Evolutionary conservation across 2,113 vertebrate genomes (phyloP), one percentile per base, ranked within the genome.

Genomic region (Vimba vimba): DNA sequence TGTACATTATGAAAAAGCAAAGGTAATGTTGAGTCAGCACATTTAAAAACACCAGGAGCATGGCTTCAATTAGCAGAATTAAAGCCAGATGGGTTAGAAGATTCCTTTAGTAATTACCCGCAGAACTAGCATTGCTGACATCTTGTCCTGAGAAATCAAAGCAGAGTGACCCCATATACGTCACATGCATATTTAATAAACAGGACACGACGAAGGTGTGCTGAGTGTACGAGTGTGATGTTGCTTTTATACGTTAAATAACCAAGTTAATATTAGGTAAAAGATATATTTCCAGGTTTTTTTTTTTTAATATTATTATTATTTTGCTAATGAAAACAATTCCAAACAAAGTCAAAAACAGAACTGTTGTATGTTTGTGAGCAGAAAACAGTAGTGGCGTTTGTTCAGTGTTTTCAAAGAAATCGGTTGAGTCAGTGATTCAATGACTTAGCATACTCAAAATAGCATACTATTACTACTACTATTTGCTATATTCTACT

Each of bases 41-140:
- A 68, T 87, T 87, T 84, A 30, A 82, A 73, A 87, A 62, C 45
- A 64, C 52, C 68, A 75, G 39, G 81, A 88, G 85, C 69, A 62
- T 89, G 87, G 77, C 80, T 91, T 80, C 79, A 87, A 86, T 91
- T 90, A 88, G 71, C 30, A 25, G 60, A 27, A 86, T 85, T 62
- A 77, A 85, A 90, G 59, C 90, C 89, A 91, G 88, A 89, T 87
- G 85, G 74, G 52, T 85, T 83, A 71, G 52, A 89, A 25, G 86
- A 86, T 85, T 79, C 85, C 25, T 81, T 19, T 57, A 55, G 79
- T 86, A 87, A 91, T 86, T 83, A 89, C 68, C 57, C 52, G 17
- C 89, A 83, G 64, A 66, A 88, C 21, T 23, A 71, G 50, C 71
- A 55, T 79, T 83, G 83, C 57, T 88, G 71, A 85, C 83, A 84